A percentile compares a stretch with the other conserved stretches of the same genome.
These are phyloP conservation scores for Physella acuta DNA, from an alignment of 1,140 invertebrate genomes.

Conservation along the genomic window DNA sequence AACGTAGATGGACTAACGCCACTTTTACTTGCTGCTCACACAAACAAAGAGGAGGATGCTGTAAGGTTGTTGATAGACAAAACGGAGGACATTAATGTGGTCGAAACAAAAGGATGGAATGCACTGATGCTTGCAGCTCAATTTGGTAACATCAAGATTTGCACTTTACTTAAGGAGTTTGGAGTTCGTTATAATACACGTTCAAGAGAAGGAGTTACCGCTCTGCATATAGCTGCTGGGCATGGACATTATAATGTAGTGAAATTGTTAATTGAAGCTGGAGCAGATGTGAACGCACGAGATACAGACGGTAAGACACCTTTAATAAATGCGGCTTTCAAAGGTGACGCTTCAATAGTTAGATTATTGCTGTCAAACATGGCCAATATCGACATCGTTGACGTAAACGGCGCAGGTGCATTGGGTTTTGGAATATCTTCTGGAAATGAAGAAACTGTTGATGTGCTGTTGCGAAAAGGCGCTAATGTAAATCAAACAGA, in stretches of 20 bases:
- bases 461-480: constrained; percentile 1
- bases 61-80: constrained; percentile 18
- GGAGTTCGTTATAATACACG: neutral
- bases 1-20: constrained; percentile 27
- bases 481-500: constrained; percentile 3
- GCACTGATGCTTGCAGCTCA: constrained; percentile 31
- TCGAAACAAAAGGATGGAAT: constrained; percentile 27
- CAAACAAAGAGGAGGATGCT: constrained; percentile 17
- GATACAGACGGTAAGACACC: constrained; percentile 26
- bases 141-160: constrained; percentile 15
- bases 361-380: constrained; percentile 18
- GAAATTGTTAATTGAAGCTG: constrained; percentile 19
- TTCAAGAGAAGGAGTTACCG: constrained; percentile 18
- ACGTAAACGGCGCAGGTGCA: constrained; percentile 11
- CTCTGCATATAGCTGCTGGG: constrained; percentile 15
- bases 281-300: constrained; percentile 17
- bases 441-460: neutral
- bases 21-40: constrained; percentile 26
- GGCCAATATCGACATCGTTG: constrained; percentile 19
- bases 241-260: constrained; percentile 15
- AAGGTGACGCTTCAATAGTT: constrained; percentile 13
- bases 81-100: constrained; percentile 8
- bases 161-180: constrained; percentile 3
- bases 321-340: constrained; percentile 19
- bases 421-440: neutral